Evolutionary conservation across 1,140 invertebrate genomes (phyloP), one percentile per base, ranked within the genome.

Genomic region (Penaeus indicus): DNA sequence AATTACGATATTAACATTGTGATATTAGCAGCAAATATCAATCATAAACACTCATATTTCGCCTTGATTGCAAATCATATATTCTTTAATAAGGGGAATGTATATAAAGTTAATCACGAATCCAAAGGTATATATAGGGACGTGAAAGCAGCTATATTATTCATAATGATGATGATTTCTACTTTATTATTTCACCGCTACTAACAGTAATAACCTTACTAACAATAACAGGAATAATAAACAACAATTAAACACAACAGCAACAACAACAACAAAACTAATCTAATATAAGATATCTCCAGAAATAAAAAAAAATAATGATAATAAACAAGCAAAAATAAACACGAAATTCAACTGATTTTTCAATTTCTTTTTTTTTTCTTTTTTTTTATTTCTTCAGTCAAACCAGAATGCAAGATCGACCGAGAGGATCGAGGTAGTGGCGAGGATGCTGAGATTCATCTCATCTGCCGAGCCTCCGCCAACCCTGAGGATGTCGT

Each of bases 371-470:
- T 47, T 13, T 47, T 47, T 13, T 47, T 32, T 42, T 16, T 54
- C 10, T 54, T 16, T 54, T 16, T 54, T 13, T 16, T 13, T 93
- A 0, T 42, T 25, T 16, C 64, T 94, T 38, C 93, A 98, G 97
- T 95, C 94, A 95, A 96, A 91, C 97, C 97, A 3, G 96, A 97
- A 92, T 98, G 97, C 92, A 94, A 94, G 42, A 97, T 97, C 90
- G 95, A 95, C 87, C 94, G 95, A 89, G 94, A 94, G 62, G 95
- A 96, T 92, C 94, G 97, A 82, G 96, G 96, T 4, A 94, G 95
- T 91, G 94, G 94, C 47, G 95, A 96, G 92, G 94, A 97, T 84
- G 96, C 96, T 7, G 94, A 95, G 91, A 95, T 96, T 92, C 95
- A 96, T 77, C 93, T 98, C 25, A 95, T 96, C 18, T 98, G 97